phyloP scores from a whole-genome alignment of 2,888 invertebrate species.

The Cistogaster globosa region DNA sequence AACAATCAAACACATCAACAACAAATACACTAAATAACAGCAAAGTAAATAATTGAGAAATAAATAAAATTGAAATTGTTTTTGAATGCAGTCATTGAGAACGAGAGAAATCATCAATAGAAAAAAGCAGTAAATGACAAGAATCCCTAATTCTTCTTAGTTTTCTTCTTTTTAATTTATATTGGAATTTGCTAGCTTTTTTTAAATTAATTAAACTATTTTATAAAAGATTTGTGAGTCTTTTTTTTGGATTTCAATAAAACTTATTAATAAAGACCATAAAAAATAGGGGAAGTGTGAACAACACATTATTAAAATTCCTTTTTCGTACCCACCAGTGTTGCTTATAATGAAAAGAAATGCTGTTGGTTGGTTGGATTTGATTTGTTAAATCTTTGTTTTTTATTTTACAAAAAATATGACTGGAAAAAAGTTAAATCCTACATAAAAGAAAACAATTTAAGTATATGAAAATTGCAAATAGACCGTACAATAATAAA shows the following conservation, averaged over 20 bases:
- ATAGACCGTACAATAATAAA: no score
- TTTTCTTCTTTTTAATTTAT: neutral
- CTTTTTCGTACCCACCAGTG: no score
- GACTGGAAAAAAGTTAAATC: no score
- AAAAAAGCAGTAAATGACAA: conserved; percentile 28
- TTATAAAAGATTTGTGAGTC: neutral
- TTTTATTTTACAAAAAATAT: no score
- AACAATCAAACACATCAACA: conserved; percentile 44
- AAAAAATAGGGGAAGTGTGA: no score
- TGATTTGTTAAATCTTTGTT: no score
- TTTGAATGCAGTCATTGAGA: conserved; percentile 56
- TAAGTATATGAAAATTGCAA: no score
- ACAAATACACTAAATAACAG: conserved; percentile 40
- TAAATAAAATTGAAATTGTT: conserved; percentile 60
- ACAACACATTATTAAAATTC: no score
- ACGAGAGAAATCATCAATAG: conserved; percentile 15
- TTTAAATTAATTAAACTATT: neutral
- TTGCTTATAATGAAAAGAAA: no score
- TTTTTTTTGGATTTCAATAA: neutral
- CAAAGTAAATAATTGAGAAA: conserved; percentile 63
- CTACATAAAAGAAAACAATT: no score
- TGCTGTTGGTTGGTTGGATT: no score
- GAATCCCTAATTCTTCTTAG: conserved; percentile 4
- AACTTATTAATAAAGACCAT: no score
- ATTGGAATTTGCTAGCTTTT: neutral